Base-by-base conservation (phyloP, 1,140 invertebrate species). In the Caenorhabditis brenneri region DNA sequence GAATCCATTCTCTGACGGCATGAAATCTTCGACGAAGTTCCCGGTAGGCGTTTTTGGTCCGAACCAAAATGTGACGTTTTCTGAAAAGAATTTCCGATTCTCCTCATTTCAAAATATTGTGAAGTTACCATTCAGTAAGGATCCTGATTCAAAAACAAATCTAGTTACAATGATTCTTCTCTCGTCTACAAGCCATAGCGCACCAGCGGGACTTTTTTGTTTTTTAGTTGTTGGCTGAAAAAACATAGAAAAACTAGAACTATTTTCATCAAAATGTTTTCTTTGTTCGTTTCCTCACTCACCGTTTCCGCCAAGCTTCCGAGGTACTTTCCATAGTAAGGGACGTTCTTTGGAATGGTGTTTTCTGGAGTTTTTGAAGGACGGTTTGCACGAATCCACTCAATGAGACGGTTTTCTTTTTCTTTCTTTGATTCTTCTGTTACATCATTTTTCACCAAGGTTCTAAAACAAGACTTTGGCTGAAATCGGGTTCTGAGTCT, bases 371-470 rank as follows among this genome's bases (percentile, higher is more conserved):
- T 85, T 79, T 87, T 90, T 36, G 29, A 58, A 5, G 89, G 89
- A 53, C 89, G 83, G 46, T 90, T 90, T 60, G 91, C 89, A 60
- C 89, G 85, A 39, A 90, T 90, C 89, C 89, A 90, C 58, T 91
- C 88, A 53, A 90, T 86, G 22, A 91, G 85, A 19, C 84, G 33
- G 27, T 53, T 84, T 83, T 86, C 81, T 80, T 87, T 79, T 80
- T 88, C 81, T 83, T 83, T 79, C 78, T 80, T 42, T 65, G 81
- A 51, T 85, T 83, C 58, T 33, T 84, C 60, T 55, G 69, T 69
- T 4, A 48, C 78, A 82, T 88, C 69, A 33, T 79, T 78, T 78
- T 87, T 55, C 33, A 86, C 53, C n/a, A 86, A 27, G 36, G 60
- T 86, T 49, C 87, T 69, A 27, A 58, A 83, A 80, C 19, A 19